Evolutionary conservation across 2,888 invertebrate genomes (phyloP).

Genomic region (Endotricha flammealis): DNA sequence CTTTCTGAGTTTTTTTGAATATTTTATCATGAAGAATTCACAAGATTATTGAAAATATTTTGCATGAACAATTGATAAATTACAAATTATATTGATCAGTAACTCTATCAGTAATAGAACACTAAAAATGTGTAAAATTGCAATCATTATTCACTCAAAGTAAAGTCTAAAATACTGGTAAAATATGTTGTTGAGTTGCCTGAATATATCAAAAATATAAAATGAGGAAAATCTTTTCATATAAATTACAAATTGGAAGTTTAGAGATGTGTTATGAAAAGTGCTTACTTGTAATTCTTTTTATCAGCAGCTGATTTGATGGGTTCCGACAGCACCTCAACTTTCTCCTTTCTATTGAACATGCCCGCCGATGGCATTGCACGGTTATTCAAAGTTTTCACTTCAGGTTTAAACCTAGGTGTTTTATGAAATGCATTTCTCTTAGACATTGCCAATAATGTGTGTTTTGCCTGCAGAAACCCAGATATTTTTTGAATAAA

Average conservation of each 20-base stretch:
- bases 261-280: too few species aligned
- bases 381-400: conserved; percentile 34
- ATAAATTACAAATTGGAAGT: too few species aligned
- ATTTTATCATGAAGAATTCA: too few species aligned
- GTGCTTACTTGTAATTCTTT: conserved; percentile 84
- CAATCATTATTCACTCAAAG: background rate
- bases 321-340: conserved; percentile 74
- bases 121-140: background rate
- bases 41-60: too few species aligned
- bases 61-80: too few species aligned
- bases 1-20: too few species aligned
- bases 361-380: conserved; percentile 39
- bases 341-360: conserved; percentile 53
- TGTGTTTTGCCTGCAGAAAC: conserved; percentile 40
- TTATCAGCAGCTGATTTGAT: conserved; percentile 86
- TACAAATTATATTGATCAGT: too few species aligned
- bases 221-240: too few species aligned
- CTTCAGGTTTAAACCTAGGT: conserved; percentile 64
- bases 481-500: conserved; percentile 66
- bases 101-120: background rate
- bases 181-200: too few species aligned
- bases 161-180: too few species aligned
- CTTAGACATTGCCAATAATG: conserved; percentile 52
- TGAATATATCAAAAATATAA: too few species aligned
- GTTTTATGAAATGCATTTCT: conserved; percentile 54